A percentile compares a stretch with the other conserved stretches of the same genome.
phyloP scores from a whole-genome alignment of 1,140 invertebrate genomes.

The Sycobia sp. region DNA sequence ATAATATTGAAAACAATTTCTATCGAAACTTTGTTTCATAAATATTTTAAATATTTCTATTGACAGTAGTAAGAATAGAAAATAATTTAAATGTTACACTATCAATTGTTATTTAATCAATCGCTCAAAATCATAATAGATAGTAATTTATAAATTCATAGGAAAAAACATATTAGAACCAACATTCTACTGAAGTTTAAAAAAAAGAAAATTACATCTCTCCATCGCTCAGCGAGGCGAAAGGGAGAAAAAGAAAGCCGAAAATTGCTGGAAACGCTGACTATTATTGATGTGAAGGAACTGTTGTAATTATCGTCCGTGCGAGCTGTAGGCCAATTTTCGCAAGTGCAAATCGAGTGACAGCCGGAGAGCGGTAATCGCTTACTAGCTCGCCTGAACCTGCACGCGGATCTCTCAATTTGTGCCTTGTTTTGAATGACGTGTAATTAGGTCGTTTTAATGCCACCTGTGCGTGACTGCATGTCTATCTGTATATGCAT shows the following conservation, averaged over 20 bases:
- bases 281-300: neutral
- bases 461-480: neutral
- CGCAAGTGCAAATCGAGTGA: conserved; percentile 16
- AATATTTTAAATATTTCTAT: too few relatives aligned
- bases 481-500: neutral
- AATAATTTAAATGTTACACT: too few relatives aligned
- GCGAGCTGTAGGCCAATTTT: neutral
- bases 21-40: too few relatives aligned
- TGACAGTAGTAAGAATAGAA: too few relatives aligned
- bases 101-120: too few relatives aligned
- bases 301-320: neutral
- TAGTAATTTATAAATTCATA: too few relatives aligned
- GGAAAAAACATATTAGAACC: too few relatives aligned
- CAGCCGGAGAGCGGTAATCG: conserved; percentile 19
- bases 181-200: too few relatives aligned
- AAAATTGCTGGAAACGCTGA: conserved; percentile 11
- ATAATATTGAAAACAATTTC: too few relatives aligned
- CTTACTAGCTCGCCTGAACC: neutral
- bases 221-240: too few relatives aligned
- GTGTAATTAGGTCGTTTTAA: conserved; percentile 31
- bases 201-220: conserved; percentile 29
- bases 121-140: too few relatives aligned
- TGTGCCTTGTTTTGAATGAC: conserved; percentile 18
- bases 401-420: conserved; percentile 21
- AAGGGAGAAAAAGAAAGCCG: neutral